phyloP scores from a whole-genome alignment of 92 coral and sea anemone genomes.

The Epizoanthus rinbou region DNA sequence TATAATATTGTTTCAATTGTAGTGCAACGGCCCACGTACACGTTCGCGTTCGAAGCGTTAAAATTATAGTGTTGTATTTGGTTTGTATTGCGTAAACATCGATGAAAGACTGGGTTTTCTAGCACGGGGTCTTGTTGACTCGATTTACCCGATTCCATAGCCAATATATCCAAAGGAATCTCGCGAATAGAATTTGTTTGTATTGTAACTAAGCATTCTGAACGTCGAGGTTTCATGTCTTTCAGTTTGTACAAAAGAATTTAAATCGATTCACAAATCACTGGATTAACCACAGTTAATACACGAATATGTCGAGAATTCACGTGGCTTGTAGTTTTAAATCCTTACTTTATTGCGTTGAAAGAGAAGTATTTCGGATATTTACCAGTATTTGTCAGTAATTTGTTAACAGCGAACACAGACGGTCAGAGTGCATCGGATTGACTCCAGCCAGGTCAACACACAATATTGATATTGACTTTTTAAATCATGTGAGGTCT shows the following conservation, averaged over 20 bases:
- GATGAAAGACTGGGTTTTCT: too few species aligned
- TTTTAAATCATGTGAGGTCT: too few species aligned
- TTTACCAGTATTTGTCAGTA: background rate
- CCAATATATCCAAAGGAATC: too few species aligned
- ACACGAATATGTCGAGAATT: background rate
- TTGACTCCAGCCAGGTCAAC: background rate
- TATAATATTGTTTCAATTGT: too few species aligned
- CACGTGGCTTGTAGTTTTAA: background rate
- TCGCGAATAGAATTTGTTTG: conserved; percentile 2
- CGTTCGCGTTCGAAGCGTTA: background rate
- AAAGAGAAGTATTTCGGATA: background rate
- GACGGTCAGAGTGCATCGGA: background rate
- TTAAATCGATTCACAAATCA: background rate
- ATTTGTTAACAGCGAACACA: background rate
- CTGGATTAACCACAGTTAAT: background rate
- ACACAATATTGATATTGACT: too few species aligned
- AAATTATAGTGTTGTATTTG: background rate
- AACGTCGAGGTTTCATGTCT: background rate
- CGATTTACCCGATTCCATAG: too few species aligned
- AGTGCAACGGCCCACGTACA: too few species aligned
- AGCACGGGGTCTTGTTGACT: too few species aligned
- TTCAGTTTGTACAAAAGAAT: background rate
- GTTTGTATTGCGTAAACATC: background rate
- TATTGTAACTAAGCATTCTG: conserved; percentile 1
- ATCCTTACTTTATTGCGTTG: background rate